These are phyloP conservation scores for Morone saxatilis DNA, from an alignment of 2,113 vertebrate genomes.

Conservation along the genomic window DNA sequence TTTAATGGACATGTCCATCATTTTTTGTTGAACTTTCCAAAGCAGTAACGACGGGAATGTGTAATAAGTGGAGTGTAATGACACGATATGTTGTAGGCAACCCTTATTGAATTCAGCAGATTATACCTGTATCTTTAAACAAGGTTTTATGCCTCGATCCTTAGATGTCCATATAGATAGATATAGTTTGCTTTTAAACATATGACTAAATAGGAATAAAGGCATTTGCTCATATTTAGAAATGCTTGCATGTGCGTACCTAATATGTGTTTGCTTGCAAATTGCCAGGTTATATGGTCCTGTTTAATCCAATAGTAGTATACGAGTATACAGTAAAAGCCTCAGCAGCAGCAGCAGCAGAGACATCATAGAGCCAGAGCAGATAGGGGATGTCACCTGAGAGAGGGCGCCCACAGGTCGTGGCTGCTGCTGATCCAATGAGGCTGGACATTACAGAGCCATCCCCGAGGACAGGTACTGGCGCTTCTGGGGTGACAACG, in stretches of 20 bases:
- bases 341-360: background rate
- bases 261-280: background rate
- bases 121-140: constrained; percentile 22
- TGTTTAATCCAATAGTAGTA: constrained; percentile 6
- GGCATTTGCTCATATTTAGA: constrained; percentile 14
- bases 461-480: constrained; percentile 70
- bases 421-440: constrained; percentile 79
- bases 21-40: constrained; percentile 59
- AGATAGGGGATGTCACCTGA: constrained; percentile 81
- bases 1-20: constrained; percentile 83
- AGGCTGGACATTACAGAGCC: constrained; percentile 78
- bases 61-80: constrained; percentile 70
- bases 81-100: constrained; percentile 35
- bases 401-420: constrained; percentile 69
- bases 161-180: background rate
- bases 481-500: constrained; percentile 64
- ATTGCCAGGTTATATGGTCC: constrained; percentile 7
- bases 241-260: background rate
- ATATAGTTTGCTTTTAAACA: constrained; percentile 6
- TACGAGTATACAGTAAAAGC: background rate
- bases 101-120: constrained; percentile 38
- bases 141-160: background rate
- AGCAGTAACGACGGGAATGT: constrained; percentile 51
- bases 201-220: constrained; percentile 1
- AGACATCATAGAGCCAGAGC: constrained; percentile 63